These are phyloP conservation scores for Drosophila putrida DNA, from an alignment of 2,888 invertebrate species.

Conservation along the genomic window DNA sequence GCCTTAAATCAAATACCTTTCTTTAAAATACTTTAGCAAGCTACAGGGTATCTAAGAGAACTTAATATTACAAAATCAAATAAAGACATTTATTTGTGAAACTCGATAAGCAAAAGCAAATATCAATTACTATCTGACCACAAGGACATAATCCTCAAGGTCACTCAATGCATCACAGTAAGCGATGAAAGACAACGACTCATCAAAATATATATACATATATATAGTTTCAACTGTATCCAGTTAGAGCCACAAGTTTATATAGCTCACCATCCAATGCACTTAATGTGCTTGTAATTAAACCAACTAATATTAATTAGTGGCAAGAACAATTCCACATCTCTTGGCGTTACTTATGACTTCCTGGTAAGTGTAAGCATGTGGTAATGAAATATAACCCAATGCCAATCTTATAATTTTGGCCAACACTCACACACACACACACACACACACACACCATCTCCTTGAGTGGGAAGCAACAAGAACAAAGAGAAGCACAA, in stretches of 20 bases:
- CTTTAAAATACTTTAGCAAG: neutral
- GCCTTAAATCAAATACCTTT: too few relatives aligned
- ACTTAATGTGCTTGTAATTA: conserved; percentile 54
- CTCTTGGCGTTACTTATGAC: conserved; percentile 14
- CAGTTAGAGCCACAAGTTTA: neutral
- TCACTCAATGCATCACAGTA: conserved; percentile 14
- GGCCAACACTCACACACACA: conserved; percentile 6
- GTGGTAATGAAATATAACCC: conserved; percentile 41
- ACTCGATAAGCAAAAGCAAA: neutral
- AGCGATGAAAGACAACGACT: neutral
- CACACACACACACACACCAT: neutral
- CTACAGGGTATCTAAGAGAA: neutral
- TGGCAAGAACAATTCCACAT: conserved; percentile 9
- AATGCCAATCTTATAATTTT: conserved; percentile 30
- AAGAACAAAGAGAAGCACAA: neutral
- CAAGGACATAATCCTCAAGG: conserved; percentile 30
- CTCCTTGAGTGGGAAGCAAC: conserved; percentile 25
- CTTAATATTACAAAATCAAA: neutral
- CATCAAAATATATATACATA: conserved; percentile 15
- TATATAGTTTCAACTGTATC: neutral
- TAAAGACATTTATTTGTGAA: conserved; percentile 1
- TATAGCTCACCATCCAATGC: neutral
- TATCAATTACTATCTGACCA: conserved; percentile 20
- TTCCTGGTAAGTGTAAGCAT: conserved; percentile 30
- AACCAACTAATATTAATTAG: conserved; percentile 74